Evolutionary conservation across 2,888 invertebrate genomes (phyloP).

Genomic region (Silvanus unidentatus): DNA sequence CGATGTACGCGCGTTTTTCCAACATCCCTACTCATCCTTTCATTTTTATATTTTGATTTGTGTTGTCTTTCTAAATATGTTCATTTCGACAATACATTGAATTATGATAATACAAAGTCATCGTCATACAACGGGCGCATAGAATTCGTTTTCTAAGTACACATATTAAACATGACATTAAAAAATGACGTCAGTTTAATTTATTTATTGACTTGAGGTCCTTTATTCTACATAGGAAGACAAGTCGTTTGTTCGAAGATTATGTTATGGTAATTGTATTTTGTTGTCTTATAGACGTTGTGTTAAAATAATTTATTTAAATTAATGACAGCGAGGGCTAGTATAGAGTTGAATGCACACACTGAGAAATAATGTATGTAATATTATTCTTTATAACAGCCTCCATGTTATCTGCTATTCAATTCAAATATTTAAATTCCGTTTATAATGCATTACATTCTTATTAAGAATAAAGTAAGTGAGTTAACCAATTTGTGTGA

Average conservation of each 20-base stretch:
- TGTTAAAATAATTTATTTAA: conserved; percentile 3
- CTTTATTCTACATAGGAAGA: neutral
- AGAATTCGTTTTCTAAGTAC: neutral
- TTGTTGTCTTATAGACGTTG: neutral
- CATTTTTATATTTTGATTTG: conserved; percentile 17
- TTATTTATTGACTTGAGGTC: neutral
- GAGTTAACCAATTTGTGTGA: no score
- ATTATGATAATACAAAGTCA: conserved; percentile 5
- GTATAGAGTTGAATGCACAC: no score
- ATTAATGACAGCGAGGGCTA: neutral
- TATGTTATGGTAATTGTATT: conserved; percentile 2
- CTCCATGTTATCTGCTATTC: no score
- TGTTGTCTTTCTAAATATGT: conserved; percentile 19
- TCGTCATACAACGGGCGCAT: neutral
- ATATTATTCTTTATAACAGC: no score
- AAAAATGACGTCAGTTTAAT: conserved; percentile 1
- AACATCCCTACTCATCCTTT: no score
- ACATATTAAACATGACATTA: conserved; percentile 1
- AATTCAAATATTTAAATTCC: no score
- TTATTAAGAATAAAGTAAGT: no score
- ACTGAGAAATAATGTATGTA: no score
- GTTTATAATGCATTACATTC: no score
- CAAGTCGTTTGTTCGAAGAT: neutral
- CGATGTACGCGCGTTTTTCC: neutral
- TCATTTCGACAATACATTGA: conserved; percentile 16